Evolutionary conservation across 2,888 invertebrate genomes (phyloP).

Genomic region (Aphidoletes aphidimyza): DNA sequence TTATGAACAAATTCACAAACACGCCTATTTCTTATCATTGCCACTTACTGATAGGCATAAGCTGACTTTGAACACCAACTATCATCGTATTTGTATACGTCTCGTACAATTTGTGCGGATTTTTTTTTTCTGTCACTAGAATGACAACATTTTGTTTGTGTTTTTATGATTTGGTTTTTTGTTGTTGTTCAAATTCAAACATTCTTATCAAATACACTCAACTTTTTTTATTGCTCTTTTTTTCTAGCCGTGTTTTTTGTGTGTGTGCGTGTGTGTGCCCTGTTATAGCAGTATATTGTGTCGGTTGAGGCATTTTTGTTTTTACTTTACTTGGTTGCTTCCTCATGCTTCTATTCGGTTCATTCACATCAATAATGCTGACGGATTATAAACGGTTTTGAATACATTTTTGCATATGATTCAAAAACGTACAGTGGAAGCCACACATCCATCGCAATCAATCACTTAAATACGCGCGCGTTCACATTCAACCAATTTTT

Average conservation of each 20-base stretch:
- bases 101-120: too few relatives aligned
- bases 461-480: not conserved
- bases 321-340: not conserved
- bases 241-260: too few relatives aligned
- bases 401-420: not conserved
- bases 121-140: too few relatives aligned
- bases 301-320: too few relatives aligned
- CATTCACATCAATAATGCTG: conserved; percentile 5
- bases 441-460: not conserved
- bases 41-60: not conserved
- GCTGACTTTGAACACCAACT: not conserved
- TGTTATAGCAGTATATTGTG: too few relatives aligned
- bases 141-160: not conserved
- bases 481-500: not conserved
- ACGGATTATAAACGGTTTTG: not conserved
- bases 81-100: not conserved
- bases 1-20: not conserved
- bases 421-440: not conserved
- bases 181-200: too few relatives aligned
- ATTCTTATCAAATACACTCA: too few relatives aligned
- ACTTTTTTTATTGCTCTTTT: too few relatives aligned
- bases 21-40: conserved; percentile 9
- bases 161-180: not conserved
- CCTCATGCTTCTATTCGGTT: not conserved
- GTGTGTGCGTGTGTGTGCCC: too few relatives aligned